Percentiles rank a stretch among this genome's conserved stretches.
Evolutionary conservation across 2,797 vertebrate species (phyloP).

Genomic region (Strix occidentalis): DNA sequence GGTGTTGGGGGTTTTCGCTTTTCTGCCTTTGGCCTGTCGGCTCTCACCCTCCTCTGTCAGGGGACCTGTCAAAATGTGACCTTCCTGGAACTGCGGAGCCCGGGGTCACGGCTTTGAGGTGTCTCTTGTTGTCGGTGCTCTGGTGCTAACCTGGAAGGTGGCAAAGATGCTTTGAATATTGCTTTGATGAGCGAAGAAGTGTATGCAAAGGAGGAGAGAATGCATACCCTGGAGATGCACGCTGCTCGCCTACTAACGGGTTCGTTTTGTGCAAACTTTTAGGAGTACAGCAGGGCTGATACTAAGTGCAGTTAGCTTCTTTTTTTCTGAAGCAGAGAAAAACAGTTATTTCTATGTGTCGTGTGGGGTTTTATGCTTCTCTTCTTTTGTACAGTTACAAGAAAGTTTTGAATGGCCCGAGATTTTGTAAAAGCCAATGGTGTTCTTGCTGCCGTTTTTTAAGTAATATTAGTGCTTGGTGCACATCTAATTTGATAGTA

Average conservation of each 20-base stretch:
- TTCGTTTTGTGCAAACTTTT: neutral
- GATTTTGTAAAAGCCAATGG: neutral
- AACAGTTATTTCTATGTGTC: neutral
- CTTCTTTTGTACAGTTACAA: neutral
- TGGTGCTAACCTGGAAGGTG: neutral
- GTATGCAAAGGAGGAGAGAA: neutral
- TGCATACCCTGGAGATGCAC: neutral
- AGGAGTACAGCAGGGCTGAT: rapidly evolving
- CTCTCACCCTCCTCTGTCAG: rapidly evolving
- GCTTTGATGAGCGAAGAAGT: neutral
- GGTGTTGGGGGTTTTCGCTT: rapidly evolving
- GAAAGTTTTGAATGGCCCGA: neutral
- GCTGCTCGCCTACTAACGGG: neutral
- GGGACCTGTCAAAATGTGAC: neutral
- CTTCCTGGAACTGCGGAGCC: neutral
- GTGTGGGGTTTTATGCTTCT: rapidly evolving
- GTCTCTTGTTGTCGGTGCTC: neutral
- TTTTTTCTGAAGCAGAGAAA: rapidly evolving
- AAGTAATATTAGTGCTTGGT: neutral
- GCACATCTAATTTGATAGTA: too few relatives aligned
- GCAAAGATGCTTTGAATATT: neutral
- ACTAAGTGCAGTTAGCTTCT: rapidly evolving
- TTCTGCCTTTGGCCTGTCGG: neutral
- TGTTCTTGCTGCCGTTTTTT: neutral
- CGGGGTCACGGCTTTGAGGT: neutral